Evolutionary conservation across 2,113 vertebrate species (phyloP), one percentile per base, ranked within the genome.

Genomic region (Notechis scutatus): DNA sequence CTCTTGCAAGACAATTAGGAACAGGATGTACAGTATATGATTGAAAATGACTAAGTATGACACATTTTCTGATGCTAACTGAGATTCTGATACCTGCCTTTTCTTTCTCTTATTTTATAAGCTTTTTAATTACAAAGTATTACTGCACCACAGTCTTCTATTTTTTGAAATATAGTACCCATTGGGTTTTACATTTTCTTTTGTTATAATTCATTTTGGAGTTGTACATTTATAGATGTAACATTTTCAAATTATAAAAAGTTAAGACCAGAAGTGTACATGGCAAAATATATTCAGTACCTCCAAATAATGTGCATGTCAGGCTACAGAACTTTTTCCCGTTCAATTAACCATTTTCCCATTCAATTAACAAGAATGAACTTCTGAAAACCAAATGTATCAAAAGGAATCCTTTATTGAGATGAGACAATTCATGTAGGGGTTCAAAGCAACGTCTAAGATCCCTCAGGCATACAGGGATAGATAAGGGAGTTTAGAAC

Each of bases 1-100:
- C 97, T 98, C 98, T 81, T 94, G 97, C 96, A 98, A 98, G 98
- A 97, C 97, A 97, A 94, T 96, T 97, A 98, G 98, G 97, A 97
- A 96, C 96, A 97, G 96, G 97, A 97, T 98, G 97, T 98, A 98
- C 97, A 97, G 95, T 97, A 97, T 97, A 96, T 97, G 95, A 97
- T 97, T 97, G 97, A 97, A 97, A 96, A 97, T 96, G 96, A 98
- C 74, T 97, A 96, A 97, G 95, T 96, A 96, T 96, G 97, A 96
- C 96, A 96, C 97, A 97, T 97, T 97, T 96, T 96, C 97, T 96
- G 96, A 98, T 97, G 97, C 97, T 98, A 96, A 97, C 96, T 94
- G 95, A 97, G 96, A 96, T 95, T 94, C 96, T 96, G 87, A 95
- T 95, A 97, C 96, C 96, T 97, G 95, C 97, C 97, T 96, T 97